These are phyloP conservation scores for Festucalex cinctus DNA, from an alignment of 2,113 vertebrate species.

Conservation along the genomic window DNA sequence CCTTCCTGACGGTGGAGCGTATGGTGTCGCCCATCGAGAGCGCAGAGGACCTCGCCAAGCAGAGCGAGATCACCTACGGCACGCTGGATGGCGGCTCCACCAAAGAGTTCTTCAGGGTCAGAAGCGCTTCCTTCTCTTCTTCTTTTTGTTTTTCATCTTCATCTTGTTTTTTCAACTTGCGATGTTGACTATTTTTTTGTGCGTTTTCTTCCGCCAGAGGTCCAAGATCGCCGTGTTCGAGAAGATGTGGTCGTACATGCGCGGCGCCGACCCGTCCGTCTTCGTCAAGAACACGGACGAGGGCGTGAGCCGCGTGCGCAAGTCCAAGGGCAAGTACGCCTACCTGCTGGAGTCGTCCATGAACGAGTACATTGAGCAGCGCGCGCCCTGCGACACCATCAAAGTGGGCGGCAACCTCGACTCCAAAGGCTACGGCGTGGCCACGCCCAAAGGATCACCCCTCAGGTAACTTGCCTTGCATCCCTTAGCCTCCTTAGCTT, in stretches of 20 bases:
- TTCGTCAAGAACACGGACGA: constrained; percentile 94
- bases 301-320: constrained; percentile 88
- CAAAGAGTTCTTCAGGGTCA: constrained; percentile 95
- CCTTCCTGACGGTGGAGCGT: constrained; percentile 96
- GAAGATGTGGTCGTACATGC: constrained; percentile 99
- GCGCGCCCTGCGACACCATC: constrained; percentile 98
- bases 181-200: too few relatives aligned
- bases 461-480: constrained; percentile 80
- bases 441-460: constrained; percentile 93
- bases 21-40: constrained; percentile 98
- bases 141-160: too few relatives aligned
- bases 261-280: constrained; percentile 89
- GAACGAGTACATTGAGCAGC: constrained; percentile 98
- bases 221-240: constrained; percentile 98
- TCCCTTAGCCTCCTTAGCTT: neutral
- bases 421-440: constrained; percentile 98
- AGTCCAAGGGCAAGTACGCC: constrained; percentile 96
- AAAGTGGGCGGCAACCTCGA: constrained; percentile 98
- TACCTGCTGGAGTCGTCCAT: constrained; percentile 97
- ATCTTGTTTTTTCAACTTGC: too few relatives aligned
- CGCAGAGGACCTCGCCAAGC: constrained; percentile 94
- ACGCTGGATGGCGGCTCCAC: constrained; percentile 94
- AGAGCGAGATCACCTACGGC: constrained; percentile 95
- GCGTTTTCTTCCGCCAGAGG: constrained; percentile 69
- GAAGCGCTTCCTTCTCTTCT: neutral